A percentile compares a stretch with the other conserved stretches of the same genome.
phyloP scores from a whole-genome alignment of 2,888 invertebrate genomes.

The Dicycla oo region DNA sequence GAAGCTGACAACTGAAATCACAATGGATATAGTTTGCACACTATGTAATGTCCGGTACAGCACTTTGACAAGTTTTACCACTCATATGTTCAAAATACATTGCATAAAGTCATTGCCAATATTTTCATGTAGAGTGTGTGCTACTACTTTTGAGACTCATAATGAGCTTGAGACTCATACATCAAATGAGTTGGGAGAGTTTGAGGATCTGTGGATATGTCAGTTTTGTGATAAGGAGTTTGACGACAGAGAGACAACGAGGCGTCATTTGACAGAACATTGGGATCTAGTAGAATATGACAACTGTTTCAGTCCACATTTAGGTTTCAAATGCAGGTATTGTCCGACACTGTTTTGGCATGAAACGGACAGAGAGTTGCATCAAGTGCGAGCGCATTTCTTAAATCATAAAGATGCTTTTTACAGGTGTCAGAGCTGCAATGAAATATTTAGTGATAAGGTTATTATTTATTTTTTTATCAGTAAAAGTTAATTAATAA shows the following conservation, averaged over 20 bases:
- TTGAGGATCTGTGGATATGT: slow-evolving; percentile 87
- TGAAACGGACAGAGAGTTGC: slow-evolving; percentile 85
- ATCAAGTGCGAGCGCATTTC: slow-evolving; percentile 83
- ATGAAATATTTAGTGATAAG: slow-evolving; percentile 85
- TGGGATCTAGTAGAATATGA: slow-evolving; percentile 80
- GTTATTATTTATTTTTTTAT: slow-evolving; percentile 66
- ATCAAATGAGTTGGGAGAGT: slow-evolving; percentile 79
- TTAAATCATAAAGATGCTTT: slow-evolving; percentile 78
- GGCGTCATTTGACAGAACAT: slow-evolving; percentile 82
- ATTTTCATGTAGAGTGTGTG: slow-evolving; percentile 84
- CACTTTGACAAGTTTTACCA: slow-evolving; percentile 70
- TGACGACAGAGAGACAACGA: slow-evolving; percentile 78
- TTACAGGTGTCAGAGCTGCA: slow-evolving; percentile 84
- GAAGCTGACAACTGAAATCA: slow-evolving; percentile 68
- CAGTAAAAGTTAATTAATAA: no score
- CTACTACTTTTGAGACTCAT: slow-evolving; percentile 79
- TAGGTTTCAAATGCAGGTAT: slow-evolving; percentile 87
- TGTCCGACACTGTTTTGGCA: slow-evolving; percentile 89
- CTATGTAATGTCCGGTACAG: slow-evolving; percentile 77
- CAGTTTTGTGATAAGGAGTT: slow-evolving; percentile 89
- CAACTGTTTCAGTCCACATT: slow-evolving; percentile 87
- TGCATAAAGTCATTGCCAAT: slow-evolving; percentile 77
- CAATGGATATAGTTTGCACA: slow-evolving; percentile 75
- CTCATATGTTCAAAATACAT: slow-evolving; percentile 84
- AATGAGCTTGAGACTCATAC: slow-evolving; percentile 79